Percentiles rank a stretch among this genome's conserved stretches.
Conservation (phyloP, 92 coral and sea anemone genomes). For the Heliopora coerulea region DNA sequence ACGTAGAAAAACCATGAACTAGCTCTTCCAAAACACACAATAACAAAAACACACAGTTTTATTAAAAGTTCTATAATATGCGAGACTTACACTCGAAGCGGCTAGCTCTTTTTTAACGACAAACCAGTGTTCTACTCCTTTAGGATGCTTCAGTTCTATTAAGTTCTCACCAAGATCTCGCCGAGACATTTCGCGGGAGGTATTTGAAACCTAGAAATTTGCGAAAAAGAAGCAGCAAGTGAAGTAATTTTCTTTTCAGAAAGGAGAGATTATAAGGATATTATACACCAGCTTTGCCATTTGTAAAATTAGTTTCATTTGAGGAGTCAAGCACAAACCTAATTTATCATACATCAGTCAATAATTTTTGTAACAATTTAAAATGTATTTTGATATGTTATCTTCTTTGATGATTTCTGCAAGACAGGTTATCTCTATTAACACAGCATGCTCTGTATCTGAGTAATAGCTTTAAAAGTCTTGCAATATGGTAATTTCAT, state of each 20-base stretch:
- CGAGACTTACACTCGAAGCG: slow-evolving; percentile 60
- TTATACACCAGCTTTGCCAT: too few relatives aligned
- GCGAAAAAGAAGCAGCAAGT: neutral
- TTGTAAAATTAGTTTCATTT: too few relatives aligned
- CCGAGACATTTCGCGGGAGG: slow-evolving; percentile 64
- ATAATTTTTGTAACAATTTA: too few relatives aligned
- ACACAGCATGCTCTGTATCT: too few relatives aligned
- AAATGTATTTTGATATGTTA: too few relatives aligned
- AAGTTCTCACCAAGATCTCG: slow-evolving; percentile 68
- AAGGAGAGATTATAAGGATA: too few relatives aligned
- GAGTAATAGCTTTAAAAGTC: too few relatives aligned
- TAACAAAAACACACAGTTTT: neutral
- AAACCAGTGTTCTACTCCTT: slow-evolving; percentile 79
- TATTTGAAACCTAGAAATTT: slow-evolving; percentile 63
- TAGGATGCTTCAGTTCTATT: slow-evolving; percentile 65
- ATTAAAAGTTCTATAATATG: neutral
- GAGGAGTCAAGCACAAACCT: too few relatives aligned
- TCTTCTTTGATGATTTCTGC: too few relatives aligned
- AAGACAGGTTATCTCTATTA: too few relatives aligned
- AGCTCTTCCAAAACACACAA: neutral
- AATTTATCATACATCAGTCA: too few relatives aligned
- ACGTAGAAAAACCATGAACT: neutral
- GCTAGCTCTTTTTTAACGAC: slow-evolving; percentile 75
- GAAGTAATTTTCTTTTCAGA: neutral
- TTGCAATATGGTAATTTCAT: too few relatives aligned